Conservation (phyloP, 2,113 vertebrate species). For the Corydoras sp. region DNA sequence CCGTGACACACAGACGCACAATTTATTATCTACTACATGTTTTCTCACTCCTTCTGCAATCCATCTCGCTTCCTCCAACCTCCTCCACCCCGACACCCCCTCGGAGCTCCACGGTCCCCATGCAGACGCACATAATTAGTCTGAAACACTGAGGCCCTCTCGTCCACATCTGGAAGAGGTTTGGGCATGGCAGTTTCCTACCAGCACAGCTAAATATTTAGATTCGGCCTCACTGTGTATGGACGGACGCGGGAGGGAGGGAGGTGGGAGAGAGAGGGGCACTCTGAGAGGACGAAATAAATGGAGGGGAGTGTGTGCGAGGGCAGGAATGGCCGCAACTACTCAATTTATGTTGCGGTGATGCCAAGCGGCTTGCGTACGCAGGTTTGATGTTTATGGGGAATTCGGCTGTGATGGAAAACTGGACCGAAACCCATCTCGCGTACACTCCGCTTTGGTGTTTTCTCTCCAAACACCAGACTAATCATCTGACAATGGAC, state of each 20-base stretch:
- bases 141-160: slow-evolving; percentile 66
- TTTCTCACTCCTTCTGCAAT: slow-evolving; percentile 25
- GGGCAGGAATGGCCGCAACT: slow-evolving; percentile 17
- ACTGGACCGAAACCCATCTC: no score
- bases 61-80: slow-evolving; percentile 41
- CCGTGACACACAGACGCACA: slow-evolving; percentile 1
- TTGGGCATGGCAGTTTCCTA: slow-evolving; percentile 78
- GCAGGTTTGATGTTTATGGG: slow-evolving; percentile 18
- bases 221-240: slow-evolving; percentile 76
- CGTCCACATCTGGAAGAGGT: slow-evolving; percentile 77
- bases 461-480: not conserved
- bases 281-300: slow-evolving; percentile 43
- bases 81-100: slow-evolving; percentile 8
- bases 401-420: slow-evolving; percentile 33
- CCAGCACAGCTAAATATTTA: slow-evolving; percentile 79
- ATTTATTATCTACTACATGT: slow-evolving; percentile 25
- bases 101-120: slow-evolving; percentile 53
- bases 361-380: slow-evolving; percentile 24
- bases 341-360: slow-evolving; percentile 2
- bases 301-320: slow-evolving; percentile 20
- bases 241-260: slow-evolving; percentile 69
- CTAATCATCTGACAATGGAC: not conserved
- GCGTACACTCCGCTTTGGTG: no score
- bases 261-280: slow-evolving; percentile 41
- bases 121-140: slow-evolving; percentile 73